Evolutionary conservation across 2,888 invertebrate species (phyloP), one percentile per base, ranked within the genome.

Genomic region (Timandra comae): DNA sequence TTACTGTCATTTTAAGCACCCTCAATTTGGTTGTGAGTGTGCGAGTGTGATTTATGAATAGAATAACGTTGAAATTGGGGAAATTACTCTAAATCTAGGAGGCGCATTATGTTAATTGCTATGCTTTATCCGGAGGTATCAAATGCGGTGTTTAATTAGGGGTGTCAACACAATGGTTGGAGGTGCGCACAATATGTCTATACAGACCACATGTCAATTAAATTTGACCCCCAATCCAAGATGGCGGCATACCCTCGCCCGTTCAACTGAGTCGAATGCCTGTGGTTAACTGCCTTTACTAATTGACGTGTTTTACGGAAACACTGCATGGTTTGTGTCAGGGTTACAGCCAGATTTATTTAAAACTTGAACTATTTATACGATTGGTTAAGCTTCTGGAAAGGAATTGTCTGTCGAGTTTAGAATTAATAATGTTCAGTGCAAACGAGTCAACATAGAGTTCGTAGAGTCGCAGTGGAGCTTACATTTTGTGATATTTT

Each of bases 161-260:
- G 80, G 77, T 70, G 78, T 79, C 77, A 75, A 75, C 74, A 77
- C 78, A 82, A 81, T 78, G 69, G 66, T 60, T 51, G 59, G 56
- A 64, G 63, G 59, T 63, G 66, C 61, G 66, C 54, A 80, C 80
- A 76, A 80, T 80, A 72, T 74, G 78, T 73, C 71, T 73, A 75
- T 66, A 67, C 64, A 72, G 74, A 76, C 80, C 82, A 74, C 79
- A 79, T 75, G 79, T 79, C 81, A 81, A 82, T 81, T 82, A 79
- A 81, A 85, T 81, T 80, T 80, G 80, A 81, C 76, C 79, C 80
- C 67, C 66, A 56, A 76, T 73, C 46, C 79, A 82, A 84, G 76
- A 82, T 84, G 84, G 82, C 81, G 62, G 69, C 58, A 57, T 46
- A 61, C 75, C 78, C 77, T 66, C 67, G 63, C 56, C 53, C 48